Evolutionary conservation across 1,140 invertebrate genomes (phyloP).

Genomic region (Sesamia nonagrioides): DNA sequence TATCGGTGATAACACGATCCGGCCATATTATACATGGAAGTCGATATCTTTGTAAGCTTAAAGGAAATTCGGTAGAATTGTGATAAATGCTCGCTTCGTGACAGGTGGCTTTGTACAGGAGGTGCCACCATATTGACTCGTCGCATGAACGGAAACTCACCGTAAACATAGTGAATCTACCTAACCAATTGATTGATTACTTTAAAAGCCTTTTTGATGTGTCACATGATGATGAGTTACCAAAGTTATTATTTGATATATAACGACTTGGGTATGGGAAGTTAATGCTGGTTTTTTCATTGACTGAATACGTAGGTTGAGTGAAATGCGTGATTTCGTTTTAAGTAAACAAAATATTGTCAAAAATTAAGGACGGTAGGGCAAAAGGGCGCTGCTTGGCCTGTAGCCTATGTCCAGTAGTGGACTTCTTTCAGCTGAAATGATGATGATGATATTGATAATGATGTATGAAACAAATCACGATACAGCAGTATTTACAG

Average conservation of each 20-base stretch:
- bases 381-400: too few species aligned
- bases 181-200: constrained; percentile 47
- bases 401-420: too few species aligned
- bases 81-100: constrained; percentile 74
- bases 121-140: constrained; percentile 65
- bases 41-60: constrained; percentile 47
- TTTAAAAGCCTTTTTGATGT: constrained; percentile 47
- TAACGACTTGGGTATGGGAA: background rate
- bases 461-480: too few species aligned
- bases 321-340: background rate
- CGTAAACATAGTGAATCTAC: constrained; percentile 56
- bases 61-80: constrained; percentile 65
- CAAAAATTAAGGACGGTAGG: too few species aligned
- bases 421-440: too few species aligned
- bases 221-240: constrained; percentile 28
- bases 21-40: constrained; percentile 27
- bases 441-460: too few species aligned
- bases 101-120: constrained; percentile 67
- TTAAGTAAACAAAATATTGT: too few species aligned
- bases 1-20: constrained; percentile 36
- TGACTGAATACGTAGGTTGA: background rate
- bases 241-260: constrained; percentile 13
- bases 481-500: too few species aligned
- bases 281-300: background rate
- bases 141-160: constrained; percentile 57